Evolutionary conservation across 2,888 invertebrate genomes (phyloP).

Genomic region (Mimumesa dahlbomi): DNA sequence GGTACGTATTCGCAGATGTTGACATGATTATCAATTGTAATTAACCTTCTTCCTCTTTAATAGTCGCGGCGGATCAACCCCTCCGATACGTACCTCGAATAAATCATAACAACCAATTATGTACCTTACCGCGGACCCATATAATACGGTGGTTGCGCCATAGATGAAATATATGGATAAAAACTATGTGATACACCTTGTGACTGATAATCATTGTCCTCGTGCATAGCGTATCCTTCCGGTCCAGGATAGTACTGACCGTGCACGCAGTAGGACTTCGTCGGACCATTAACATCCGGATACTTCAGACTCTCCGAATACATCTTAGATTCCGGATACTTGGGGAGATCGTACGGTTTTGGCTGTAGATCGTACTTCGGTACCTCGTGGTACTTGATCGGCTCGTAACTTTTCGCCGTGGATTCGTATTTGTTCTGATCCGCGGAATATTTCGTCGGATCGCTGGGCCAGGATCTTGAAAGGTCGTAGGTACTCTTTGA

Average conservation of each 20-base stretch:
- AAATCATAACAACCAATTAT: too few relatives aligned
- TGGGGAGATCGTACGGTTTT: constrained; percentile 57
- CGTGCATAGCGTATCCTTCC: constrained; percentile 72
- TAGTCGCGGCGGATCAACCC: too few relatives aligned
- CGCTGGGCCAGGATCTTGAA: constrained; percentile 64
- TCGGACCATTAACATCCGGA: constrained; percentile 55
- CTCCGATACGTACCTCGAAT: too few relatives aligned
- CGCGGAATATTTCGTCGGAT: constrained; percentile 66
- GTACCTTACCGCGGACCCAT: constrained; percentile 75
- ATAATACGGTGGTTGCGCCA: constrained; percentile 76
- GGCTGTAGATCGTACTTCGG: constrained; percentile 49
- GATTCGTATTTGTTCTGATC: constrained; percentile 67
- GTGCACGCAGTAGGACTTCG: constrained; percentile 75
- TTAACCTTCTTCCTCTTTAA: too few relatives aligned
- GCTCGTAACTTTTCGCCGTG: constrained; percentile 17
- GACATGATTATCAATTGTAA: too few relatives aligned
- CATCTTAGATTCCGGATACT: constrained; percentile 69
- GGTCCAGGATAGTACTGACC: constrained; percentile 73
- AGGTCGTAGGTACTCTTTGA: constrained; percentile 60
- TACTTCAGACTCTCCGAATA: constrained; percentile 73
- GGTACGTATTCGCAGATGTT: too few relatives aligned
- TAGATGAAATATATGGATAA: constrained; percentile 77
- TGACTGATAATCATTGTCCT: constrained; percentile 73
- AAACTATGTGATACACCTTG: constrained; percentile 74
- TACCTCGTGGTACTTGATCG: constrained; percentile 50